Evolutionary conservation across 37 sponge, comb jelly and placozoan genomes (phyloP).

Genomic region (Petrosia ficiformis): DNA sequence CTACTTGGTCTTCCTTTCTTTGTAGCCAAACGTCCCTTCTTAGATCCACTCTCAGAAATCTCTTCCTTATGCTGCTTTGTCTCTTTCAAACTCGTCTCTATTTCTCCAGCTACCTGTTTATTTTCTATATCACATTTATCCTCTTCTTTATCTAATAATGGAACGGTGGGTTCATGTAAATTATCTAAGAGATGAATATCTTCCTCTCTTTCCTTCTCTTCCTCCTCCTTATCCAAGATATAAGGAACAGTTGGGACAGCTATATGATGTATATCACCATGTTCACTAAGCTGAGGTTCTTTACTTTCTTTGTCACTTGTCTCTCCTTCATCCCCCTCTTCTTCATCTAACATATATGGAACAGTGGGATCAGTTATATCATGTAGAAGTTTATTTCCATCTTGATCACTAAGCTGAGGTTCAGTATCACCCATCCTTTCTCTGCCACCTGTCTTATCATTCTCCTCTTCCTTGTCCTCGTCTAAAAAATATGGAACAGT

Average conservation of each 20-base stretch:
- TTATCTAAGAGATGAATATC: no score
- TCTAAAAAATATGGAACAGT: conserved; percentile 39
- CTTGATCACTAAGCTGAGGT: not conserved
- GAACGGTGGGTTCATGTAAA: no score
- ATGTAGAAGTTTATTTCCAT: not conserved
- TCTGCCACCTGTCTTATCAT: not conserved
- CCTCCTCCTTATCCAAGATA: not conserved
- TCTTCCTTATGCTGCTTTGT: no score
- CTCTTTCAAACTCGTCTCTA: no score
- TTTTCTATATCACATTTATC: no score
- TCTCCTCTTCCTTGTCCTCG: not conserved
- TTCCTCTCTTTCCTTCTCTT: not conserved
- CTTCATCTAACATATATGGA: conserved; percentile 29
- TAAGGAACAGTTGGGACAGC: not conserved
- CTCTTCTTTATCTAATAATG: no score
- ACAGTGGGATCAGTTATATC: conserved; percentile 38
- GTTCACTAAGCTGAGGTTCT: not conserved
- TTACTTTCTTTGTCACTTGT: not conserved
- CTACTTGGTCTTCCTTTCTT: no score
- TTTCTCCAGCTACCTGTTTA: no score
- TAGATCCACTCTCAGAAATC: no score
- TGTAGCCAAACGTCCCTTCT: no score
- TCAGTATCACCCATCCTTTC: not conserved
- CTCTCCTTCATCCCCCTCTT: not conserved
- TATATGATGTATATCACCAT: not conserved